phyloP scores from a whole-genome alignment of 1,140 invertebrate genomes.

The Eupristina koningsbergeri region DNA sequence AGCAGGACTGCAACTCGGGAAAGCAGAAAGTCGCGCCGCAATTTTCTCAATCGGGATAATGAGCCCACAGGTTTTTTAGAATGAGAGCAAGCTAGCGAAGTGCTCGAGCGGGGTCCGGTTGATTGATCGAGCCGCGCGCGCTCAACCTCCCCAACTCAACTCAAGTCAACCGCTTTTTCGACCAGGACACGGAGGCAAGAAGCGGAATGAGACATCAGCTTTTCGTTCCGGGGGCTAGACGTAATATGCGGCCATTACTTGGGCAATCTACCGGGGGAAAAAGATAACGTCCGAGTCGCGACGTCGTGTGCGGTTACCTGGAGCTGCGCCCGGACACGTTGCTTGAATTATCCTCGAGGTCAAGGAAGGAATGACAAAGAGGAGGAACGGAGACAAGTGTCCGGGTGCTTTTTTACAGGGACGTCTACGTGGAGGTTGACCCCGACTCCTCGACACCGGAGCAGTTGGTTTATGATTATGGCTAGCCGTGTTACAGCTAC shows the following conservation, averaged over 20 bases:
- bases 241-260: neutral
- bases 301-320: neutral
- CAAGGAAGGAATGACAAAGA: neutral
- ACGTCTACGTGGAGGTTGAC: neutral
- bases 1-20: neutral
- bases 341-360: neutral
- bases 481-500: neutral
- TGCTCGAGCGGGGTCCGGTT: conserved; percentile 25
- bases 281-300: neutral
- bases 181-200: neutral
- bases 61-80: neutral
- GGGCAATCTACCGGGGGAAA: neutral
- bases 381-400: neutral
- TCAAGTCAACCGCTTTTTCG: neutral
- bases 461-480: neutral
- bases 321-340: neutral
- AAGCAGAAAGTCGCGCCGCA: neutral
- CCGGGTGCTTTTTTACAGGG: neutral
- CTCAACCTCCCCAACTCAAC: neutral
- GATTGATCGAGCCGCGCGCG: conserved; percentile 5
- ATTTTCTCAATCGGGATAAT: conserved; percentile 23
- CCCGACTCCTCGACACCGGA: neutral
- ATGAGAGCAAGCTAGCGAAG: neutral
- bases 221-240: neutral
- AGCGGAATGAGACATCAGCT: neutral